A percentile compares a stretch with the other conserved stretches of the same genome.
These are phyloP conservation scores for Labroides dimidiatus DNA, from an alignment of 2,797 vertebrate species.

Conservation along the genomic window DNA sequence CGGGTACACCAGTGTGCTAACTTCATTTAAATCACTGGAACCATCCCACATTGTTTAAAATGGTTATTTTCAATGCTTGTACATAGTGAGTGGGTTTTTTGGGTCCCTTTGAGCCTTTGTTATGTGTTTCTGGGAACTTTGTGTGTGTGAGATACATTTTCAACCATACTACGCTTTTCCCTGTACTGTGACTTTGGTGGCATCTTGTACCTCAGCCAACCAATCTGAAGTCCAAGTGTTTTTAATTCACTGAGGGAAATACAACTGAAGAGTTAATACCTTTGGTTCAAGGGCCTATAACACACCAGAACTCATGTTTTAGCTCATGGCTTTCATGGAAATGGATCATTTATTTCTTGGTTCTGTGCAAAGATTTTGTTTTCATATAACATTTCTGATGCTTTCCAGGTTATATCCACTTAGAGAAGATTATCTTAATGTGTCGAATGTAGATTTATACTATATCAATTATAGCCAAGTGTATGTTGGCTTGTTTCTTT, in stretches of 20 bases:
- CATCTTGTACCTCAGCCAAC: slow-evolving; percentile 55
- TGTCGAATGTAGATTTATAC: slow-evolving; percentile 91
- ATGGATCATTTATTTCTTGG: slow-evolving; percentile 66
- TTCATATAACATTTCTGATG: slow-evolving; percentile 86
- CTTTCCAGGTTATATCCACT: slow-evolving; percentile 88
- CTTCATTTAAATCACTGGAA: slow-evolving; percentile 47
- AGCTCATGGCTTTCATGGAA: slow-evolving; percentile 73
- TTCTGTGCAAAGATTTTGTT: slow-evolving; percentile 76
- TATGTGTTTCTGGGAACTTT: slow-evolving; percentile 41
- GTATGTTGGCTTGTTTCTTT: slow-evolving; percentile 86
- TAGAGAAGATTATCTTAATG: slow-evolving; percentile 86
- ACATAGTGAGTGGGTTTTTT: slow-evolving; percentile 68
- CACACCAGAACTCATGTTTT: slow-evolving; percentile 59
- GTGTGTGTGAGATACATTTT: slow-evolving; percentile 47
- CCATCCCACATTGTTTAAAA: slow-evolving; percentile 44
- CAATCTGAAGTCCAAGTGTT: slow-evolving; percentile 51
- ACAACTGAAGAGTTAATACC: slow-evolving; percentile 43
- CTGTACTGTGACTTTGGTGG: slow-evolving; percentile 64
- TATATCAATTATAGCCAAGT: slow-evolving; percentile 87
- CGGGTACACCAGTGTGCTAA: slow-evolving; percentile 58
- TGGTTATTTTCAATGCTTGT: slow-evolving; percentile 61
- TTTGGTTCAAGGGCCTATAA: slow-evolving; percentile 61
- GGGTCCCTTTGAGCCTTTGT: slow-evolving; percentile 61
- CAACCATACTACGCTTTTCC: slow-evolving; percentile 53
- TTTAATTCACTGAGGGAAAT: slow-evolving; percentile 52